A percentile compares a stretch with the other conserved stretches of the same genome.
phyloP scores from a whole-genome alignment of 2,113 vertebrate genomes.

The Gymnobelideus leadbeateri region DNA sequence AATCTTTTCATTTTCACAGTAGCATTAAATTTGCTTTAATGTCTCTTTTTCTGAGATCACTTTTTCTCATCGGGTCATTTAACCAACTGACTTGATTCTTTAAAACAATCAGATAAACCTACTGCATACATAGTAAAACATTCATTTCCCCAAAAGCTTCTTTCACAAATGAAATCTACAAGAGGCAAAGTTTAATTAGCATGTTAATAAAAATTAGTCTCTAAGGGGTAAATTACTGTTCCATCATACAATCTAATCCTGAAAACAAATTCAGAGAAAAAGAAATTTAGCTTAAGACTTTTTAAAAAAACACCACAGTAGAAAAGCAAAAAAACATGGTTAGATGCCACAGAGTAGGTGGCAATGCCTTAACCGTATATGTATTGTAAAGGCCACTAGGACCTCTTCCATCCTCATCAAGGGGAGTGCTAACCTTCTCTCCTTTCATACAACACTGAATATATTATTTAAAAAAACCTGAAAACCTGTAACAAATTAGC shows the following conservation, averaged over 20 bases:
- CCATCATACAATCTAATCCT: constrained; percentile 45
- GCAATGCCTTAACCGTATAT: no score
- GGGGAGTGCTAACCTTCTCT: no score
- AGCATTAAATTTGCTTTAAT: constrained; percentile 70
- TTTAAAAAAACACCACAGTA: constrained; percentile 63
- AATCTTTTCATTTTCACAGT: constrained; percentile 62
- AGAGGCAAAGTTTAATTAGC: constrained; percentile 46
- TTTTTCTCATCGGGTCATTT: constrained; percentile 72
- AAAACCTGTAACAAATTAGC: neutral
- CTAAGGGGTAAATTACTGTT: constrained; percentile 60
- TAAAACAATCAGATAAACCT: constrained; percentile 69
- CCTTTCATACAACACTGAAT: no score
- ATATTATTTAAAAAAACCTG: neutral
- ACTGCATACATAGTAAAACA: constrained; percentile 63
- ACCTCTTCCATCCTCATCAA: no score
- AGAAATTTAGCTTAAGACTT: constrained; percentile 34
- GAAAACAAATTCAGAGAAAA: constrained; percentile 50
- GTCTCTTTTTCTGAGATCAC: constrained; percentile 61
- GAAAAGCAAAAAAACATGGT: no score
- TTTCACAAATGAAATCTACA: constrained; percentile 64
- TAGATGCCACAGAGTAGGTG: no score
- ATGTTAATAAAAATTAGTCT: constrained; percentile 64
- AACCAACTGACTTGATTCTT: constrained; percentile 68
- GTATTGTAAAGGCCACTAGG: no score
- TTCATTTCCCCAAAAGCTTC: constrained; percentile 61